These are phyloP conservation scores for Linnaemya tessellans DNA, from an alignment of 2,888 invertebrate species.

Conservation along the genomic window DNA sequence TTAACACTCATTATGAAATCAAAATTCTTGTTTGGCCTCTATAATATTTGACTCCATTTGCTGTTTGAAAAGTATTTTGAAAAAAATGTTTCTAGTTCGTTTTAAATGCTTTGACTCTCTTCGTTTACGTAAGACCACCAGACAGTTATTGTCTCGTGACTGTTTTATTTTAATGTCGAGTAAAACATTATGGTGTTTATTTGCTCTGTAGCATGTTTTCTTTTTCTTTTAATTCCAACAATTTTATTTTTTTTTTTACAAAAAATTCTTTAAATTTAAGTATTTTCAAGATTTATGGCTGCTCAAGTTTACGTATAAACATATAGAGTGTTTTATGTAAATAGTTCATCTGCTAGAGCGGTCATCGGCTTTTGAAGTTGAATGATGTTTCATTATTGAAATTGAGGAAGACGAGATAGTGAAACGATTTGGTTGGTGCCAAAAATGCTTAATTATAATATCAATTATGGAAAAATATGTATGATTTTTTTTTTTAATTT, in stretches of 20 bases:
- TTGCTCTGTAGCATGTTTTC: not conserved
- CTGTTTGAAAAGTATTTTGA: not conserved
- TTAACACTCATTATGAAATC: not conserved
- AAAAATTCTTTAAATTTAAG: not conserved
- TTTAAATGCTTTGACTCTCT: not conserved
- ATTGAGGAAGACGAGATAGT: not conserved
- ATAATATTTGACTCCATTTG: not conserved
- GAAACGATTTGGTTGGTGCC: not conserved
- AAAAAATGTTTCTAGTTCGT: not conserved
- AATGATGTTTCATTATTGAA: not conserved
- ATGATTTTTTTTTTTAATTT: not conserved
- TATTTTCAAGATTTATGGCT: not conserved
- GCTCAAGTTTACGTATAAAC: not conserved
- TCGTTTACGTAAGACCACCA: not conserved
- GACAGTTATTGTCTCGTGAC: not conserved
- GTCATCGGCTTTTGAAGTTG: not conserved
- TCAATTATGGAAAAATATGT: not conserved
- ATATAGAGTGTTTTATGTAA: not conserved
- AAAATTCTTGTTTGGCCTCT: slow-evolving; percentile 5
- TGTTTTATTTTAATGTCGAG: not conserved
- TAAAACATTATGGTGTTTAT: not conserved
- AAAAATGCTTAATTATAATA: not conserved
- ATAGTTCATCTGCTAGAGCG: not conserved
- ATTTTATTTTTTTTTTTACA: not conserved
- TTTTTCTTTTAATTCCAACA: not conserved